A percentile compares a stretch with the other conserved stretches of the same genome.
phyloP scores from a whole-genome alignment of 2,113 vertebrate species.

The Rhizomys pruinosus region DNA sequence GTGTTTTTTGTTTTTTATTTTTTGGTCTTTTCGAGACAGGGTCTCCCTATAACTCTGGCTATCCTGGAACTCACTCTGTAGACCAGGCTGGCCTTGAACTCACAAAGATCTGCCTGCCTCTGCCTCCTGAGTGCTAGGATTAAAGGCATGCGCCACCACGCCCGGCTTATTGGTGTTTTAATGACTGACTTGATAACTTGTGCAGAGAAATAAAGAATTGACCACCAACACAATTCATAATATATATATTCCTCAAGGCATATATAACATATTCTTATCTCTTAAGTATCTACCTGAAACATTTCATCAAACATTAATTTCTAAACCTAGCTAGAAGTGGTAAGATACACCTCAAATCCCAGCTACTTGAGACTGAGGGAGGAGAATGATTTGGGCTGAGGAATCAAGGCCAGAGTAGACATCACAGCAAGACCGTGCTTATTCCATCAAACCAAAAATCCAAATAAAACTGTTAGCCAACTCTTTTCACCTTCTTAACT shows the following conservation, averaged over 20 bases:
- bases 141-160: no score
- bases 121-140: no score
- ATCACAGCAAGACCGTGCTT: neutral
- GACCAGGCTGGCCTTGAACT: no score
- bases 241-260: neutral
- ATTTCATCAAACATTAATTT: neutral
- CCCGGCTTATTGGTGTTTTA: neutral
- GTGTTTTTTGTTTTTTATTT: no score
- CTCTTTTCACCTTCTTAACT: conserved; percentile 11
- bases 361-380: neutral
- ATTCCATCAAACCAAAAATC: neutral
- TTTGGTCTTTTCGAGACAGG: no score
- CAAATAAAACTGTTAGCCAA: conserved; percentile 7
- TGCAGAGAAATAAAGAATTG: conserved; percentile 11
- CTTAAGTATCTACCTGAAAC: conserved; percentile 16
- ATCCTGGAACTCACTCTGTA: no score
- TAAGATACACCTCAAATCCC: neutral
- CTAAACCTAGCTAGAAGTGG: neutral
- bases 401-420: neutral
- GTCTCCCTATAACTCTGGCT: no score
- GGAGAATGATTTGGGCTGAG: neutral
- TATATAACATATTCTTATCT: neutral
- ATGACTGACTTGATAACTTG: neutral
- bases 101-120: no score
- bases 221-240: conserved; percentile 26